A percentile compares a stretch with the other conserved stretches of the same genome.
These are phyloP conservation scores for Erinaceus europaeus DNA, from an alignment of 2,113 vertebrate genomes.

Conservation along the genomic window DNA sequence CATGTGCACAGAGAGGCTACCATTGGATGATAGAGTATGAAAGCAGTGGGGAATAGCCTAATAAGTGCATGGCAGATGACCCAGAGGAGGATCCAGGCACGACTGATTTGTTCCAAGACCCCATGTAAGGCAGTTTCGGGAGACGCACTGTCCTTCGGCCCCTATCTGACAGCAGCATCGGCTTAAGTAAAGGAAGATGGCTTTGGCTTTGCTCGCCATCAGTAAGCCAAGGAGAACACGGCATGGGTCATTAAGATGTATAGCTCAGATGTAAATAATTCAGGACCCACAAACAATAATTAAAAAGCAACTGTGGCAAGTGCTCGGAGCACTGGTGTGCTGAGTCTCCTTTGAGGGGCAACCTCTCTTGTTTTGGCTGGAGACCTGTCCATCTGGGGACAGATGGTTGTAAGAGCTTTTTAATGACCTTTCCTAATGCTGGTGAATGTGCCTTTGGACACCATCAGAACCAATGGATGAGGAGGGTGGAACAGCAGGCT, in stretches of 20 bases:
- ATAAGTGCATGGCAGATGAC: conserved; percentile 29
- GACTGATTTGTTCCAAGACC: conserved; percentile 34
- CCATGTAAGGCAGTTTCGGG: conserved; percentile 23
- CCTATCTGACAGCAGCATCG: not conserved
- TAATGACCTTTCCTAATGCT: conserved; percentile 71
- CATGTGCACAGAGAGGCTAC: not conserved
- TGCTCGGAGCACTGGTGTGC: conserved; percentile 31
- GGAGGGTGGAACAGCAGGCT: conserved; percentile 59
- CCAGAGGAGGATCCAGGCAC: conserved; percentile 33
- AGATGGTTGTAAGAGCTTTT: conserved; percentile 71
- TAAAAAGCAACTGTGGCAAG: not conserved
- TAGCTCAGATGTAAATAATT: not conserved
- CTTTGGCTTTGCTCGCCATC: conserved; percentile 16
- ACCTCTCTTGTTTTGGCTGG: conserved; percentile 9
- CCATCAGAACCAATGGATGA: conserved; percentile 41
- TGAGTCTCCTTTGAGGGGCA: conserved; percentile 45
- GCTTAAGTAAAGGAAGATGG: not conserved
- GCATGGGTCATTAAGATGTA: conserved; percentile 33
- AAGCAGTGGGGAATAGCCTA: conserved; percentile 9
- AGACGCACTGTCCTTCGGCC: not conserved
- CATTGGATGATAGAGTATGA: not conserved
- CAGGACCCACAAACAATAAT: conserved; percentile 36
- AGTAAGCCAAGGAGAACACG: not conserved
- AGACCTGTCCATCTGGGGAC: conserved; percentile 54
- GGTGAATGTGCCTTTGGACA: conserved; percentile 64